Evolutionary conservation across 2,888 invertebrate genomes (phyloP), one percentile per base, ranked within the genome.

Genomic region (Brenthis daphne): DNA sequence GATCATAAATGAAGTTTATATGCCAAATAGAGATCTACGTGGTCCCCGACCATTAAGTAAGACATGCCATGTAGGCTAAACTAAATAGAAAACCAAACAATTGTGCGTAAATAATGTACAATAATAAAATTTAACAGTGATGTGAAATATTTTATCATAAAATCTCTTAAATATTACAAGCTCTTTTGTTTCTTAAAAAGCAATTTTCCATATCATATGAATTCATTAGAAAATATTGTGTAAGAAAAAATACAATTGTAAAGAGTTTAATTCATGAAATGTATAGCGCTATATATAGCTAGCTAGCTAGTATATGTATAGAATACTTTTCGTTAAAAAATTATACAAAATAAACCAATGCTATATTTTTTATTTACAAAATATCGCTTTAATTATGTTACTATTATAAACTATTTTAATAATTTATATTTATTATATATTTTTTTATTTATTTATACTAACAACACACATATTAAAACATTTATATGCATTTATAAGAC

Each of bases 161-260:
- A 60, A 60, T 50, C 60, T 60, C n/a, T 50, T 50, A 16, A 48
- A 60, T 43, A 60, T 60, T 60, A 60, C 16, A 60, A 60, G 48
- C 60, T 60, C 50, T 60, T 60, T 60, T 60, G 60, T 60, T 60
- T 50, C 60, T 16, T 43, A 14, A 60, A 50, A 60, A 60, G 50
- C 16, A 50, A 50, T 50, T 50, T 60, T 60, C 29, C 50, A 60
- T 60, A 60, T 60, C 50, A 60, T 29, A 60, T 50, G 50, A 50
- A 50, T 50, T 60, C 50, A 60, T 60, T 60, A 60, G 50, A 60
- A 60, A 60, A 50, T 60, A 50, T 60, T 60, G 60, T 60, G 60
- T 60, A 60, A 60, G n/a, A 60, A 50, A 60, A 50, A 60, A 43
- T 43, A 60, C 60, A n/a, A 16, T 29, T 33, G 14, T 50, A 60